These are phyloP conservation scores for Epinotia brunnichana DNA, from an alignment of 2,888 invertebrate species.

Conservation along the genomic window DNA sequence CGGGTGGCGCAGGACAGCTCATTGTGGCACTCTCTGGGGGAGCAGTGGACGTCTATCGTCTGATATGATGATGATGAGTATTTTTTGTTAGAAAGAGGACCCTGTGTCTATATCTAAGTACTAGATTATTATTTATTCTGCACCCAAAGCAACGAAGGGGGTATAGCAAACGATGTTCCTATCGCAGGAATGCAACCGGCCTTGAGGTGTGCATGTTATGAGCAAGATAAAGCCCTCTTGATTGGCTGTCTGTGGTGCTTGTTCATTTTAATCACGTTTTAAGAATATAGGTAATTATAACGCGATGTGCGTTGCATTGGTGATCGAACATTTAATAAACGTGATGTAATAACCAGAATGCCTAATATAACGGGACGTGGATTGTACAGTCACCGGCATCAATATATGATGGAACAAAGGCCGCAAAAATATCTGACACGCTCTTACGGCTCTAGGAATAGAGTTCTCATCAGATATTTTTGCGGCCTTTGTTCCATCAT, in stretches of 20 bases:
- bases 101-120: no score
- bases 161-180: slow-evolving; percentile 3
- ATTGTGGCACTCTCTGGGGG: no score
- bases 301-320: not conserved
- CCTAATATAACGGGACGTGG: not conserved
- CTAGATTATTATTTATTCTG: not conserved
- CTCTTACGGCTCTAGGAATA: no score
- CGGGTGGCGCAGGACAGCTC: no score
- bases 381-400: no score
- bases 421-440: no score
- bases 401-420: no score
- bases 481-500: no score
- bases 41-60: no score
- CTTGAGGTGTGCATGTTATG: slow-evolving; percentile 29
- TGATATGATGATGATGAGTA: no score
- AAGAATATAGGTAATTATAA: not conserved
- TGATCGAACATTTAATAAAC: not conserved
- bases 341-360: not conserved
- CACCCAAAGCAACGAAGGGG: not conserved
- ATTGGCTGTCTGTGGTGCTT: slow-evolving; percentile 19
- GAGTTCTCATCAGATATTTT: no score
- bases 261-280: slow-evolving; percentile 36
- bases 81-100: no score
- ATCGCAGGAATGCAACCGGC: slow-evolving; percentile 29
- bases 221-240: slow-evolving; percentile 19